Conservation (phyloP, 2,888 invertebrate species). For the Hemithea aestivaria region DNA sequence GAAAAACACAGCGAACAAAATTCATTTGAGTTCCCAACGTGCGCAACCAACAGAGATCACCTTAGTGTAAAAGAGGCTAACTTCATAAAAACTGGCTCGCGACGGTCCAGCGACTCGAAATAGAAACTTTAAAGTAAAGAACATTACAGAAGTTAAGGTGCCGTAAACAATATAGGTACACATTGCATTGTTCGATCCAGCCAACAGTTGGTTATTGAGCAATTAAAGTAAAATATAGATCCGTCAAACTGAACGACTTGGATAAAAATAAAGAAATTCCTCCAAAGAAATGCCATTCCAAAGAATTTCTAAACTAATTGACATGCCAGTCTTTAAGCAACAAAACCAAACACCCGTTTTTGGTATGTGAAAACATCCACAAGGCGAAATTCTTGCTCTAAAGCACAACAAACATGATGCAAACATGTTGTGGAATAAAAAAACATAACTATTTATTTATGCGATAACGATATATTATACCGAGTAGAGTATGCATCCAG, state of each 20-base stretch:
- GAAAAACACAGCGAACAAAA: constrained; percentile 28
- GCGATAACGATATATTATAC: too few relatives aligned
- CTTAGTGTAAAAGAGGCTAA: constrained; percentile 44
- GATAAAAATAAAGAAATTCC: too few relatives aligned
- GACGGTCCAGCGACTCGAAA: constrained; percentile 57
- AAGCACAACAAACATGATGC: too few relatives aligned
- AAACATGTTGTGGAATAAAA: too few relatives aligned
- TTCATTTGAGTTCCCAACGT: constrained; percentile 34
- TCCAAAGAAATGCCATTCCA: too few relatives aligned
- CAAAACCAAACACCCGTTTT: too few relatives aligned
- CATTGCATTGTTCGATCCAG: constrained; percentile 37
- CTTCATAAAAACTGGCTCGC: constrained; percentile 60
- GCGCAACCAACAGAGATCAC: constrained; percentile 46
- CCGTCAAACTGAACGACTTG: too few relatives aligned
- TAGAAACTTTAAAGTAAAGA: constrained; percentile 53
- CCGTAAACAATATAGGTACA: constrained; percentile 50
- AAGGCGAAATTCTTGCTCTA: too few relatives aligned
- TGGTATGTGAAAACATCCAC: too few relatives aligned
- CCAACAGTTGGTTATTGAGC: constrained; percentile 50
- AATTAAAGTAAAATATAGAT: constrained; percentile 19
- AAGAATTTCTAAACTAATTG: too few relatives aligned
- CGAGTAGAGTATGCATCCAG: constrained; percentile 19
- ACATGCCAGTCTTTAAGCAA: too few relatives aligned
- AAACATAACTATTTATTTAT: too few relatives aligned
- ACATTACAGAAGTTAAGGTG: constrained; percentile 41